phyloP scores from a whole-genome alignment of 2,888 invertebrate genomes.

The Perizoma affinitatum region DNA sequence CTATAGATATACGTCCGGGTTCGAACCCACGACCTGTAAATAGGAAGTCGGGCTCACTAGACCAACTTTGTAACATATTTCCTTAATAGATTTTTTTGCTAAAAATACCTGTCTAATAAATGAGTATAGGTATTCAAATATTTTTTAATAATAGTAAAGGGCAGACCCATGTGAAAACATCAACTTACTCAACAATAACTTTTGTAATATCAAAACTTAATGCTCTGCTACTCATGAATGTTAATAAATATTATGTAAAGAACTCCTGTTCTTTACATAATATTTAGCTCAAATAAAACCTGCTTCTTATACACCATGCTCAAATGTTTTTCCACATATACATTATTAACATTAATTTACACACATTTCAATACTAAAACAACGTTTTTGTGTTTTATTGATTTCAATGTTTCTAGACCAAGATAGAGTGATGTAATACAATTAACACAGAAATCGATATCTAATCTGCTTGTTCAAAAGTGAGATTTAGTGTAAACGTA shows the following conservation, averaged over 20 bases:
- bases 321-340: slow-evolving; percentile 26
- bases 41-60: too few species aligned
- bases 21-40: too few species aligned
- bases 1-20: too few species aligned
- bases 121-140: not conserved
- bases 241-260: too few species aligned
- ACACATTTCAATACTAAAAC: slow-evolving; percentile 15
- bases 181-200: slow-evolving; percentile 16
- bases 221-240: slow-evolving; percentile 35
- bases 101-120: slow-evolving; percentile 11
- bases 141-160: too few species aligned
- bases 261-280: slow-evolving; percentile 40
- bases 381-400: slow-evolving; percentile 1
- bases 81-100: slow-evolving; percentile 5
- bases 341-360: slow-evolving; percentile 20
- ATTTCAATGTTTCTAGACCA: not conserved
- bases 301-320: slow-evolving; percentile 29
- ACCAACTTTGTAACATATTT: too few species aligned
- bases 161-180: slow-evolving; percentile 17
- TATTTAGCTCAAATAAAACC: slow-evolving; percentile 31
- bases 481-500: too few species aligned
- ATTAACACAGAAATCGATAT: too few species aligned
- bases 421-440: too few species aligned
- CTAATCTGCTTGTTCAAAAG: not conserved
- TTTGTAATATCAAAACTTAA: slow-evolving; percentile 25